Conservation (phyloP, 1,140 invertebrate genomes). For the Telenomus remus region DNA sequence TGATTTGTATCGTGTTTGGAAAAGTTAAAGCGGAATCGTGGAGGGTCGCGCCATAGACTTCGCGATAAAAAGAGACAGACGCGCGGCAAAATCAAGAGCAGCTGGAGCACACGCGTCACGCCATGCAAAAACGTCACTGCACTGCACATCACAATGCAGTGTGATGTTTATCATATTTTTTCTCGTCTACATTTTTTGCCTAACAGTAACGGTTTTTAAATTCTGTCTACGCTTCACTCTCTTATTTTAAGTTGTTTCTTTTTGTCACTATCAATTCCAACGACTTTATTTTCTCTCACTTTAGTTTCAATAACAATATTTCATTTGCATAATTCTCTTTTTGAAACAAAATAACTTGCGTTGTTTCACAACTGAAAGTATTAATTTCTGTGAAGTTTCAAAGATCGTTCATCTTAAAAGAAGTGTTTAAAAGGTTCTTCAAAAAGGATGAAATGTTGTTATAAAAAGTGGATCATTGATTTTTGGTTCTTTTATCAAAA, state of each 20-base stretch:
- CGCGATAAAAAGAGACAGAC: constrained; percentile 22
- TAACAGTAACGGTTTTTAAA: neutral
- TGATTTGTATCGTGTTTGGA: constrained; percentile 32
- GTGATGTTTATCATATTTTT: constrained; percentile 28
- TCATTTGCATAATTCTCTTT: no score
- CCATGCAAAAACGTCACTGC: constrained; percentile 20
- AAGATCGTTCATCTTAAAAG: no score
- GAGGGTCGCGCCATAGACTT: constrained; percentile 34
- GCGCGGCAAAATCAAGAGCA: constrained; percentile 33
- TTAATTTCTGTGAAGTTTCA: no score
- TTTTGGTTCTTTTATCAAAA: no score
- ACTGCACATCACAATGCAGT: constrained; percentile 41
- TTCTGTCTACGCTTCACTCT: neutral
- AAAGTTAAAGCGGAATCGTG: constrained; percentile 28
- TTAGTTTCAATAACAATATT: no score
- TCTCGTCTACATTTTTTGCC: constrained; percentile 9
- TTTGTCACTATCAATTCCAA: no score
- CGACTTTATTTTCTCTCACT: no score
- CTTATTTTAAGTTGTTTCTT: neutral
- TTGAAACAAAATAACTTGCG: no score
- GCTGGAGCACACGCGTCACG: constrained; percentile 48
- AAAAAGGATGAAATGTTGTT: no score
- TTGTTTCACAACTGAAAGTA: no score
- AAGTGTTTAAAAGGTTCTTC: no score
- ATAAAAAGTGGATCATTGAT: no score